A percentile compares a stretch with the other conserved stretches of the same genome.
phyloP scores from a whole-genome alignment of 2,888 invertebrate species.

The Tipula unca region DNA sequence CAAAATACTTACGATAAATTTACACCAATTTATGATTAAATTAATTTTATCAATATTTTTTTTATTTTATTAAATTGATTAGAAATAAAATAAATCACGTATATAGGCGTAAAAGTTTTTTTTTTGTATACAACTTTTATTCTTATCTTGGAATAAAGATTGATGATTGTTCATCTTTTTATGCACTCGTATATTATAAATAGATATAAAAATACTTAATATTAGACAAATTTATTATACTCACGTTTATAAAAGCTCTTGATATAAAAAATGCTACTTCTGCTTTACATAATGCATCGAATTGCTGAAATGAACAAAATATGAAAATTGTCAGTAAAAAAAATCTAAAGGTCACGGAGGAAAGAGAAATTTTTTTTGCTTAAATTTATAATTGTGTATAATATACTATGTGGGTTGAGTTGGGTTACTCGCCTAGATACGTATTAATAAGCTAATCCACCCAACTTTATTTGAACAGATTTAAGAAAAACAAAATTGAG shows the following conservation, averaged over 20 bases:
- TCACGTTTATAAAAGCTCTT: conserved; percentile 64
- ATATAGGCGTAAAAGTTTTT: not conserved
- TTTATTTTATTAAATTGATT: not conserved
- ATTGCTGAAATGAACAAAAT: conserved; percentile 53
- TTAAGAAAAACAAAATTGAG: not conserved
- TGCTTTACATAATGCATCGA: conserved; percentile 68
- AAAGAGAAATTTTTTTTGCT: not conserved
- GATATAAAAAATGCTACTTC: conserved; percentile 68
- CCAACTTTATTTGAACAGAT: not conserved
- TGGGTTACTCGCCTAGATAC: not conserved
- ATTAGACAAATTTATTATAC: conserved; percentile 35
- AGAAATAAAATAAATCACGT: not conserved
- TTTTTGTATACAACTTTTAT: not conserved
- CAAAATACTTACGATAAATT: not conserved
- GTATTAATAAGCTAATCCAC: not conserved
- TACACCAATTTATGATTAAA: not conserved
- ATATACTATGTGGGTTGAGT: not conserved
- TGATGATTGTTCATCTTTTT: not conserved
- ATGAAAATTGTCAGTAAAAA: conserved; percentile 24
- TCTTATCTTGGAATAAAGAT: not conserved
- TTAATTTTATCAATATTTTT: not conserved
- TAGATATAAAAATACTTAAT: not conserved
- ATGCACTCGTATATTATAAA: not conserved
- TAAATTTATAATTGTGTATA: not conserved
- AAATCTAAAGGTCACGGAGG: no score